Evolutionary conservation across 2,888 invertebrate species (phyloP).

Genomic region (Napeogenes sylphis): DNA sequence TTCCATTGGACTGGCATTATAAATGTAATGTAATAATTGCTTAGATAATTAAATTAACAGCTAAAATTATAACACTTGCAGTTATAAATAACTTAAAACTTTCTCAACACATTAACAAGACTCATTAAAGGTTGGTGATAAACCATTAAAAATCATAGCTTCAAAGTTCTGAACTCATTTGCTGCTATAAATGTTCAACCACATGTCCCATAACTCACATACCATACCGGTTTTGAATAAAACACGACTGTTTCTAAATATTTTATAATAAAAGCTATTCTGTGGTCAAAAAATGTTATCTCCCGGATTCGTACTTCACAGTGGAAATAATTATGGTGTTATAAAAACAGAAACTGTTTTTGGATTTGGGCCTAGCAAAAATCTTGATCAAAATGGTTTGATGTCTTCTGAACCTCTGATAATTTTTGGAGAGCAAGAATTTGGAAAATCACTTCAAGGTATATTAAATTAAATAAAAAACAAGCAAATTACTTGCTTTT

Average conservation of each 20-base stretch:
- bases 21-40: no score
- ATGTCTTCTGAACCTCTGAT: conserved; percentile 48
- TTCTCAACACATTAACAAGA: no score
- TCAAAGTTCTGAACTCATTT: conserved; percentile 53
- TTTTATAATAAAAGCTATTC: conserved; percentile 11
- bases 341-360: conserved; percentile 61
- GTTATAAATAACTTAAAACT: no score
- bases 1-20: no score
- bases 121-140: no score
- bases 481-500: no score
- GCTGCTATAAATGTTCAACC: conserved; percentile 50
- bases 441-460: conserved; percentile 37
- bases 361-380: conserved; percentile 45
- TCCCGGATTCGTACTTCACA: conserved; percentile 51
- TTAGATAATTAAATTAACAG: no score
- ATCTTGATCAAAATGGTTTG: conserved; percentile 43
- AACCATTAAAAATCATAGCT: conserved; percentile 34
- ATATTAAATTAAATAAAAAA: neutral
- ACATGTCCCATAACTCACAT: neutral
- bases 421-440: conserved; percentile 49
- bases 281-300: conserved; percentile 46
- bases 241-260: conserved; percentile 5
- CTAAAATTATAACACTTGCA: no score
- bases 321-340: conserved; percentile 55
- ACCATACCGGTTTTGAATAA: conserved; percentile 26